These are phyloP conservation scores for Typhlichthys eigenmanni DNA, from an alignment of 2,797 vertebrate genomes.

Conservation along the genomic window DNA sequence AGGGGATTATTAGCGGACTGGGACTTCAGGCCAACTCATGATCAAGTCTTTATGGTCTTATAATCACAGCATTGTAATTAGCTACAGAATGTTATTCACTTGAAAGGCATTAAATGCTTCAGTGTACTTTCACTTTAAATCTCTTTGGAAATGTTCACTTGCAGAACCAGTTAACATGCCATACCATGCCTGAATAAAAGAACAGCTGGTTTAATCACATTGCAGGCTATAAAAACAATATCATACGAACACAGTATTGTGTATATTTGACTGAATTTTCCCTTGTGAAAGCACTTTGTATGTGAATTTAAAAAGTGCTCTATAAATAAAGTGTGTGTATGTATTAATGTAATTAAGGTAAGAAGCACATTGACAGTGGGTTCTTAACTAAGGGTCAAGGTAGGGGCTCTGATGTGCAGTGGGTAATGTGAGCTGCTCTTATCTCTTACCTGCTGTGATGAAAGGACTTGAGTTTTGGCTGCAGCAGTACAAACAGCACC, in stretches of 20 bases:
- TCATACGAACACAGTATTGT: too few species aligned
- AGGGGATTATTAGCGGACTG: conserved; percentile 33
- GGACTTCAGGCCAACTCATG: conserved; percentile 30
- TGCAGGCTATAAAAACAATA: too few species aligned
- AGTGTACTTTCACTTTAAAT: conserved; percentile 31
- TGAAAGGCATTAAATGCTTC: not conserved
- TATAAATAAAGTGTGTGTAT: too few species aligned
- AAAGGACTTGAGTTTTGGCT: conserved; percentile 97
- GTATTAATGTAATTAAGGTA: too few species aligned
- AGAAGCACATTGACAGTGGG: too few species aligned
- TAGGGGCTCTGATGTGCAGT: too few species aligned
- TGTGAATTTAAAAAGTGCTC: too few species aligned
- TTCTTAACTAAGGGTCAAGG: not conserved
- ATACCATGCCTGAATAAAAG: not conserved
- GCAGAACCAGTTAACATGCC: conserved; percentile 29
- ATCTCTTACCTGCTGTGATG: conserved; percentile 89
- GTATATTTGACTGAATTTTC: too few species aligned
- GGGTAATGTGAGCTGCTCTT: not conserved
- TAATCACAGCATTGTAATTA: conserved; percentile 14
- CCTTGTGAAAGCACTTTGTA: too few species aligned
- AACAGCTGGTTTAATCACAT: not conserved
- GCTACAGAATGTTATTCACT: not conserved
- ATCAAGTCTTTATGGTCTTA: conserved; percentile 27
- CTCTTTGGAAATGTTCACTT: conserved; percentile 24
- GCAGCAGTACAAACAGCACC: conserved; percentile 94